Evolutionary conservation across 2,888 invertebrate genomes (phyloP).

Genomic region (Hydraecia micacea): DNA sequence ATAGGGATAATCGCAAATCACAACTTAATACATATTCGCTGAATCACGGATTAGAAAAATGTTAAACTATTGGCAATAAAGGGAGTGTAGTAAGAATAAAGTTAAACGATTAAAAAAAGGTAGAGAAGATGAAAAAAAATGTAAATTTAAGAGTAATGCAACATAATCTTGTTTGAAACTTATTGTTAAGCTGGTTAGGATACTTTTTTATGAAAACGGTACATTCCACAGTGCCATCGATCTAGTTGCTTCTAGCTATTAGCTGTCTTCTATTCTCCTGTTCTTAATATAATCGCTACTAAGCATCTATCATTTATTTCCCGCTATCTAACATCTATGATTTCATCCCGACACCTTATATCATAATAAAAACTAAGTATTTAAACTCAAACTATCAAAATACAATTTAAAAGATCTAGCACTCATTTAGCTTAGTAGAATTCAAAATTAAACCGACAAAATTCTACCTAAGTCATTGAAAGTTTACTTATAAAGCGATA

Average conservation of each 20-base stretch:
- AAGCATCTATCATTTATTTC: slow-evolving; percentile 69
- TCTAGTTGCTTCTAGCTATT: slow-evolving; percentile 86
- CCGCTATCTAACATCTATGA: slow-evolving; percentile 55
- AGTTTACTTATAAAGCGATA: slow-evolving; percentile 83
- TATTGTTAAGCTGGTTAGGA: slow-evolving; percentile 86
- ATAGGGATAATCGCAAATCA: slow-evolving; percentile 89
- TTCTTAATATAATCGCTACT: slow-evolving; percentile 72
- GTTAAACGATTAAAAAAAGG: slow-evolving; percentile 77
- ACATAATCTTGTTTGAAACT: slow-evolving; percentile 87
- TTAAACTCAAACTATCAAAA: slow-evolving; percentile 64
- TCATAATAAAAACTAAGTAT: slow-evolving; percentile 57
- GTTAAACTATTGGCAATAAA: slow-evolving; percentile 86
- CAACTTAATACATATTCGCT: slow-evolving; percentile 89
- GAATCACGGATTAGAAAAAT: slow-evolving; percentile 80
- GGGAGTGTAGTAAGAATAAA: slow-evolving; percentile 73
- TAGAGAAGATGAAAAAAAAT: slow-evolving; percentile 80
- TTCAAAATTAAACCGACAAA: slow-evolving; percentile 83
- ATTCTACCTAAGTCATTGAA: slow-evolving; percentile 82
- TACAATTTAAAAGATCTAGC: slow-evolving; percentile 80
- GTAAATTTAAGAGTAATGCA: slow-evolving; percentile 83
- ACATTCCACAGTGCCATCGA: slow-evolving; percentile 89
- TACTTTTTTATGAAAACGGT: slow-evolving; percentile 89
- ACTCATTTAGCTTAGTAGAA: slow-evolving; percentile 86
- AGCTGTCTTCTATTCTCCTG: slow-evolving; percentile 82
- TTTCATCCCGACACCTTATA: slow-evolving; percentile 54